Base-by-base conservation (phyloP, 2,113 vertebrate species). In the Mormoops blainvillei region DNA sequence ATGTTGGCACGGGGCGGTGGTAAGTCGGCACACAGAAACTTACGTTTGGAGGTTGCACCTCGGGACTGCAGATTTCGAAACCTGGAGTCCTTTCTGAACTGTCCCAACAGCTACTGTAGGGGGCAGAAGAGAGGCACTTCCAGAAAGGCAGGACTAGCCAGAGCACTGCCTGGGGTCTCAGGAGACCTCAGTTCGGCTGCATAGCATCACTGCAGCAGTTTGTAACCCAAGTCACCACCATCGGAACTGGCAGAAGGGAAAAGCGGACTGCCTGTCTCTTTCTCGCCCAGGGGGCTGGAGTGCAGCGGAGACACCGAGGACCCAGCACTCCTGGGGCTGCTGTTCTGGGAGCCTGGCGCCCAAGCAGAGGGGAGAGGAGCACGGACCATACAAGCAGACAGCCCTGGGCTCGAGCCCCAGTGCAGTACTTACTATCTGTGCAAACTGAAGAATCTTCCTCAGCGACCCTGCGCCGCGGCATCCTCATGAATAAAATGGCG, bases 181-280 rank as follows among this genome's bases (percentile, higher is more conserved):
- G 2, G 84, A 54, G 16, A 19, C 82, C 24, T 82, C 43, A 0
- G 2, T 31, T 38, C 2, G 4, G 61, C 7, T 43, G 33, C 31
- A 3, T 4, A 19, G 24, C 38, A 7, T 43, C 16, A 2, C 38
- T 33, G 1, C 22, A 12, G 13, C 2, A 4, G 14, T 13, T 26
- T 33, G 28, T 41, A 16, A 31, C 8, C 18, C 61, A 48, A 52
- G 68, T 6, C 16, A 2, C 54, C 26, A 5, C 58, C 74, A 14
- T 9, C 33, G n/a, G 56, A 65, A 18, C 9, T 1, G 0, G 73
- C 14, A 43, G 33, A 8, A 7, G 2, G 1, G 38, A 16, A 31
- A 56, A 43, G 38, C 4, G 0, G 43, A 45, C 9, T 14, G 10
- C 65, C 52, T 9, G 71, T 43, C 24, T 73, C 70, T 80, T 82